Conservation (phyloP, 2,888 invertebrate genomes). For the Cephus runcator region DNA sequence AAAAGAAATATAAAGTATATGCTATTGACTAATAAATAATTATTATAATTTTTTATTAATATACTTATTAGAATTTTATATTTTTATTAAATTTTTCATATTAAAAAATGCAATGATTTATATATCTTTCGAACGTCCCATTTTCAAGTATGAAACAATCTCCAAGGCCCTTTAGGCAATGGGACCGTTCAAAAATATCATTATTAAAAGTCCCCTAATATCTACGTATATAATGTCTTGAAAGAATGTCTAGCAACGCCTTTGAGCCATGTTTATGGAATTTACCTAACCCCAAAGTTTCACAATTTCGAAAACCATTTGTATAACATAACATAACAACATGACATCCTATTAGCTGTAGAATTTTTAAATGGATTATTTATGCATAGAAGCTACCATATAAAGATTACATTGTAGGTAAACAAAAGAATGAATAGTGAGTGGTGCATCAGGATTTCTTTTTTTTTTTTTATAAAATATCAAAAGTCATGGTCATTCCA, state of each 20-base stretch:
- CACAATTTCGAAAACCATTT: not conserved
- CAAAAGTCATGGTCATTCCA: not conserved
- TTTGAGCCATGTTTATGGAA: not conserved
- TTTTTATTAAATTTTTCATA: not conserved
- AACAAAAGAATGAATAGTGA: not conserved
- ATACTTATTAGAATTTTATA: not conserved
- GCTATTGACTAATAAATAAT: not conserved
- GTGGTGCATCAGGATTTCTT: not conserved
- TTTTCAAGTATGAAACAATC: not conserved
- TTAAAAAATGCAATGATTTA: not conserved
- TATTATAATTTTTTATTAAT: not conserved
- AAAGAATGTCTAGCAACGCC: not conserved
- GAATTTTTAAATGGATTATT: not conserved
- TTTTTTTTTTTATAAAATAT: not conserved
- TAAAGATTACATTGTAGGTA: too few relatives aligned
- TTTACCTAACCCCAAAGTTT: not conserved
- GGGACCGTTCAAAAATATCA: not conserved
- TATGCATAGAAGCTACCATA: not conserved
- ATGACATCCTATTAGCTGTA: not conserved
- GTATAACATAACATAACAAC: not conserved
- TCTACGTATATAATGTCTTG: not conserved
- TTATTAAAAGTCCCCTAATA: not conserved
- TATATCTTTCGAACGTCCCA: not conserved
- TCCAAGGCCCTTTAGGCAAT: not conserved
- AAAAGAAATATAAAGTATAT: not conserved